Evolutionary conservation across 2,888 invertebrate species (phyloP), one percentile per base, ranked within the genome.

Genomic region (Stratiomys singularior): DNA sequence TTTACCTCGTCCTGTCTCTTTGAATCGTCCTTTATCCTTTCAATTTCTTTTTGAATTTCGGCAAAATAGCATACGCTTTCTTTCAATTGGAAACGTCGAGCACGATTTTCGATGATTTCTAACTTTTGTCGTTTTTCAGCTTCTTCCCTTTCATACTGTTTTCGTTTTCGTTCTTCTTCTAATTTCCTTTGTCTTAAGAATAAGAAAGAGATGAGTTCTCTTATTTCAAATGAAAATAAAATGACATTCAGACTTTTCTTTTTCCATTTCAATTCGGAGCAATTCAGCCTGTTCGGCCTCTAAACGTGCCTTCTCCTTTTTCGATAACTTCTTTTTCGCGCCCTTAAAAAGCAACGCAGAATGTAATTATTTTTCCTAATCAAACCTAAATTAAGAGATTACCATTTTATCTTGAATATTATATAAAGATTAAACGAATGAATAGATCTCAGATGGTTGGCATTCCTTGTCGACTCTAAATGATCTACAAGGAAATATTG

Each of bases 281-380:
- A 87, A 78, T 80, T 88, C 88, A 7, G 86, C 87, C 79, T 86
- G 86, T 80, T 88, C 87, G 25, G 86, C 86, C 81, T 88, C 88
- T 4, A 87, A 80, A 5, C 85, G 84, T 0, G 86, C 86, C 82
- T 85, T 86, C 78, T 88, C 87, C 81, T 87, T 88, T 81, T 88
- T 88, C 1, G 87, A 85, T 4, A 88, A 82, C 81, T 88, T 88
- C 83, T 88, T 88, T 80, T 87, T 88, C 4, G 37, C 5, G 9
- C 37, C 37, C 37, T 37, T 3, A 37, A 37, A 37, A 37, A 9
- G 37, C 37, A 37, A 9, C 9, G 37, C 37, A 37, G 37, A 37
- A 37, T 5, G 37, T n/a, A n/a, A n/a, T n/a, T n/a, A n/a, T n/a
- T n/a, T n/a, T n/a, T n/a, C n/a, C n/a, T n/a, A n/a, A n/a, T n/a